These are phyloP conservation scores for Linurgus olivaceus DNA, from an alignment of 2,797 vertebrate genomes.

Conservation along the genomic window DNA sequence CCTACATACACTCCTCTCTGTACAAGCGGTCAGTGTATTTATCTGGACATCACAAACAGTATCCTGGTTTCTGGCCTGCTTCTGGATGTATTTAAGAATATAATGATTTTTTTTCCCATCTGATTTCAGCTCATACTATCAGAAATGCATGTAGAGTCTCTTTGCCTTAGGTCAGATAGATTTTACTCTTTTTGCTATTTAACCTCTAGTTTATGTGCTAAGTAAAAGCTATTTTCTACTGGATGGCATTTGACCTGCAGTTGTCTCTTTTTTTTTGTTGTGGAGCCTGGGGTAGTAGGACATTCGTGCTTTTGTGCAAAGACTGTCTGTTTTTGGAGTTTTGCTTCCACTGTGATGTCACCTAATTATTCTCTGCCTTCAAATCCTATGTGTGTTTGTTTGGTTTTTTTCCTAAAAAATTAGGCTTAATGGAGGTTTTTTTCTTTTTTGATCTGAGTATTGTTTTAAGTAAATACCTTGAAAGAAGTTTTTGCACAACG, in stretches of 20 bases:
- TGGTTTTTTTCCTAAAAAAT: not conserved
- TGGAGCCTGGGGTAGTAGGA: not conserved
- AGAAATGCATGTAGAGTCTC: not conserved
- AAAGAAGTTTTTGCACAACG: not conserved
- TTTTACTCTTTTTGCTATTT: not conserved
- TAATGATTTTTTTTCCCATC: not conserved
- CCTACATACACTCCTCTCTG: not conserved
- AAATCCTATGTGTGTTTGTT: not conserved
- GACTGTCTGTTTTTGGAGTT: not conserved
- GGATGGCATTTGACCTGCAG: not conserved
- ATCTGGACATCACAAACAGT: not conserved
- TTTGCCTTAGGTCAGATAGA: not conserved
- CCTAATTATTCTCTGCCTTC: not conserved
- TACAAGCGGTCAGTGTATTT: not conserved
- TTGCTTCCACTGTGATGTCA: not conserved
- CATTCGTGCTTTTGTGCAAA: not conserved
- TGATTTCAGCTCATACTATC: not conserved
- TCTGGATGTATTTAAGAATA: not conserved
- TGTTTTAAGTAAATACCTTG: not conserved
- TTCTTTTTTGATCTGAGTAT: fast-evolving
- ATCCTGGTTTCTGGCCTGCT: not conserved
- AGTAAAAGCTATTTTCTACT: not conserved
- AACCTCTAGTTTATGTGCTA: not conserved
- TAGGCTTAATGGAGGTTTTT: not conserved
- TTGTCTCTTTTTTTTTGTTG: not conserved